Conservation (phyloP, 2,113 vertebrate species). For the Acinonyx jubatus region DNA sequence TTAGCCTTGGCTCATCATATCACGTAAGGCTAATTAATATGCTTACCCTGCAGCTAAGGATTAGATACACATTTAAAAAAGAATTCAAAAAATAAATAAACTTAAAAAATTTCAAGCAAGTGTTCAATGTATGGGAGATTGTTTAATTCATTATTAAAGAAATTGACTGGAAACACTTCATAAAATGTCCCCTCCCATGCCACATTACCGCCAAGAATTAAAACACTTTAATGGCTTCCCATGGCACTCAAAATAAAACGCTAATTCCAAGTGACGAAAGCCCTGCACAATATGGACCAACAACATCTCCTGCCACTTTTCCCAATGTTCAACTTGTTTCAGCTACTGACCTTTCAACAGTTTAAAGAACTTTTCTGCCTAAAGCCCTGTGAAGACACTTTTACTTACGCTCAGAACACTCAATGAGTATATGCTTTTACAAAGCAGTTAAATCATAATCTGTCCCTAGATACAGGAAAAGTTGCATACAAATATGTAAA, state of each 20-base stretch:
- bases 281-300: not conserved
- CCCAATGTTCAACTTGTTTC: not conserved
- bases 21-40: not conserved
- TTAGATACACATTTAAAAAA: not conserved
- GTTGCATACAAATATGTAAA: not conserved
- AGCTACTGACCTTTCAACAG: not conserved
- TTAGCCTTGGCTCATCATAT: not conserved
- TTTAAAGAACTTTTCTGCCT: not conserved
- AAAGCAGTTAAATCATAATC: not conserved
- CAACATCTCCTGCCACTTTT: not conserved
- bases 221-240: not conserved
- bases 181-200: not conserved
- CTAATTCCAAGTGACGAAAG: not conserved
- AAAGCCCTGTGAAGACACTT: not conserved
- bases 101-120: not conserved
- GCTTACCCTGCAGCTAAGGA: not conserved
- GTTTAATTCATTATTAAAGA: not conserved
- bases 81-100: not conserved
- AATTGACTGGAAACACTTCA: not conserved
- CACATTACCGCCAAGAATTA: not conserved
- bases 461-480: not conserved
- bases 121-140: not conserved
- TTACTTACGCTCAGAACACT: not conserved
- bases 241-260: not conserved
- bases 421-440: not conserved